Evolutionary conservation across 2,888 invertebrate species (phyloP), one percentile per base, ranked within the genome.

Genomic region (Phyllotreta cruciferae): DNA sequence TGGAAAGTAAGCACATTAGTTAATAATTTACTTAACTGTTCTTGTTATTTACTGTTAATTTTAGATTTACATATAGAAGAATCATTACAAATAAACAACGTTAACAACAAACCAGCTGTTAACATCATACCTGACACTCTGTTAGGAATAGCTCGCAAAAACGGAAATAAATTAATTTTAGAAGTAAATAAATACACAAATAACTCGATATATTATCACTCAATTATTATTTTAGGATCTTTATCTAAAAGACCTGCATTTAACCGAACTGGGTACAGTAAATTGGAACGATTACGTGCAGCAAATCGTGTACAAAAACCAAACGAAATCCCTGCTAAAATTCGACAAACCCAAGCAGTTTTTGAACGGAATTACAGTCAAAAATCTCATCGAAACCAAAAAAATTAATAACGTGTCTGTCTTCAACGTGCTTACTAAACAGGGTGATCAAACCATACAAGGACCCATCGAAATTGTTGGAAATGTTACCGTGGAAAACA

Each of bases 281-380:
- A 60, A 80, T 53, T 80, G 85, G 62, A 74, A 80, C 0, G 71
- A 75, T 8, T 75, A 83, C 10, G 63, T 82, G 0, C 66, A 78
- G 0, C 82, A 83, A 65, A 74, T 84, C 9, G 77, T 85, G 38
- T 81, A 79, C 62, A 80, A 76, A 68, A 75, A 77, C n/a, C 78
- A 82, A 63, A 67, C 73, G 9, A 66, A 75, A 38, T 57, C 49
- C 6, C 10, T 35, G 6, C n/a, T 80, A 6, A 63, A 57, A 24
- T 64, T 83, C 9, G 58, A 62, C 0, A 76, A 75, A 3, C 49
- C 61, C 2, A 80, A 80, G 73, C 67, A 65, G 1, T 82, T 81
- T 66, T 10, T 63, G 8, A 74, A 77, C n/a, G 78, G 78, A 35
- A 71, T 84, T 0, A 71, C 66, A 9, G 80, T 82, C 6, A 63